Evolutionary conservation across 2,797 vertebrate species (phyloP).

Genomic region (Sibirionetta formosa): DNA sequence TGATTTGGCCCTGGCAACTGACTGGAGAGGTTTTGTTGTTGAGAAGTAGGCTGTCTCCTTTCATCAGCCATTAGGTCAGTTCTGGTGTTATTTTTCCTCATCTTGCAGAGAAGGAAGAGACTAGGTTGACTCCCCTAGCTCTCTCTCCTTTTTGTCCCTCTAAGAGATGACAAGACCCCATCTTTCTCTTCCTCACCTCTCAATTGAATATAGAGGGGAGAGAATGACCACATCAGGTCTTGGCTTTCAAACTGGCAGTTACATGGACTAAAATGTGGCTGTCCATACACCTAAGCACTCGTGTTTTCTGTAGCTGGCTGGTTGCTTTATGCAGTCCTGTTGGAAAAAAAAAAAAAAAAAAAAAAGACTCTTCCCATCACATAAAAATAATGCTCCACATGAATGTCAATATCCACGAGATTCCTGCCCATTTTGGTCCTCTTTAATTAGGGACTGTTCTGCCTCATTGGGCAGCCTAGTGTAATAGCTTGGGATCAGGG

Average conservation of each 20-base stretch:
- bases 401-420: background rate
- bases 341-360: background rate
- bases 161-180: background rate
- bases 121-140: background rate
- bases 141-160: background rate
- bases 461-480: slow-evolving; percentile 41
- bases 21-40: background rate
- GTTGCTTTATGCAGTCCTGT: background rate
- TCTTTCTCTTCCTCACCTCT: background rate
- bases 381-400: background rate
- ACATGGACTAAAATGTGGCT: background rate
- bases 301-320: background rate
- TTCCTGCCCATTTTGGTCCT: slow-evolving; percentile 27
- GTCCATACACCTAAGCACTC: background rate
- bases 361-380: background rate
- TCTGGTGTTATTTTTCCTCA: background rate
- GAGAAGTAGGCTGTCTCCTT: background rate
- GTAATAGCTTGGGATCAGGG: slow-evolving; percentile 43
- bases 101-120: background rate
- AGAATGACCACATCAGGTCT: background rate
- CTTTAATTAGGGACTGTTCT: slow-evolving; percentile 50
- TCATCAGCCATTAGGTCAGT: background rate
- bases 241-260: background rate
- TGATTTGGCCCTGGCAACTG: background rate
- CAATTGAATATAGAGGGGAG: rapidly evolving